phyloP scores from a whole-genome alignment of 2,113 vertebrate species.

The Cheirogaleus medius region DNA sequence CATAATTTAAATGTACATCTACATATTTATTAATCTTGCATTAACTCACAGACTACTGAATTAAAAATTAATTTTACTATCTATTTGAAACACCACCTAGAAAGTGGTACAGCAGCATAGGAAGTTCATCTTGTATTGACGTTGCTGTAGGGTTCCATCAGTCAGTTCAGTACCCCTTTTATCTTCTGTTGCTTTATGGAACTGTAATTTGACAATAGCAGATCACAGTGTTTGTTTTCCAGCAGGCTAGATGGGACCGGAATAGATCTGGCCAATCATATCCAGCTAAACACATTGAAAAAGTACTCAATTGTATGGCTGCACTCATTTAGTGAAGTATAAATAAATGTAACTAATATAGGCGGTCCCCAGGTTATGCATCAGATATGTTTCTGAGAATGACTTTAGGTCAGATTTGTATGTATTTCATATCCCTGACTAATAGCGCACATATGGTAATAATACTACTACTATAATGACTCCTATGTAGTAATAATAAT shows the following conservation, averaged over 20 bases:
- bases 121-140: neutral
- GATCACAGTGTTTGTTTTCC: neutral
- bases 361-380: no score
- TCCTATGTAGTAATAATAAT: no score
- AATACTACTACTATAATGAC: no score
- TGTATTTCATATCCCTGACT: no score
- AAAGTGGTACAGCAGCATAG: neutral
- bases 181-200: neutral
- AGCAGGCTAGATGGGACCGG: neutral
- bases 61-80: conserved; percentile 41
- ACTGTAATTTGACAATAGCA: neutral
- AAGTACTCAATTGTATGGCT: neutral
- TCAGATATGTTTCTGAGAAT: no score
- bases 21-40: conserved; percentile 45
- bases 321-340: neutral
- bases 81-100: neutral
- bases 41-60: conserved; percentile 48
- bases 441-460: no score
- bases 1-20: conserved; percentile 30
- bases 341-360: neutral
- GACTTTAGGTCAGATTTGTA: no score
- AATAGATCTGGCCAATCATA: neutral
- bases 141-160: neutral
- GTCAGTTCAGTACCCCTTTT: neutral
- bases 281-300: neutral